A percentile compares a stretch with the other conserved stretches of the same genome.
These are phyloP conservation scores for Deilephila elpenor DNA, from an alignment of 2,888 invertebrate species.

Conservation along the genomic window DNA sequence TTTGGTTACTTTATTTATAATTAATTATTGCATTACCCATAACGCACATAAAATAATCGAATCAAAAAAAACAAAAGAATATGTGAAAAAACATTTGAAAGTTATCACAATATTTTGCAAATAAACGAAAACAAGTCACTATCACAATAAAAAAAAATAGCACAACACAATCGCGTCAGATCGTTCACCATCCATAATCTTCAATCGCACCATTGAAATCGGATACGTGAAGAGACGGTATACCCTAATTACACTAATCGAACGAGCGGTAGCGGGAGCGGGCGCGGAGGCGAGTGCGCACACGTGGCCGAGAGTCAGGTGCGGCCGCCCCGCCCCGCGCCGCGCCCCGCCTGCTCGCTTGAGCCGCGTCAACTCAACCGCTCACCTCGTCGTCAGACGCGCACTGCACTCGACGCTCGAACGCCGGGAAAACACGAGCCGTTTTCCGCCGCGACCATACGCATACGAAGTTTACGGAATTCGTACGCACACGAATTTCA, in stretches of 20 bases:
- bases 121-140: not conserved
- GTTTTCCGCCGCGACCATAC: constrained; percentile 76
- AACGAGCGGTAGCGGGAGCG: constrained; percentile 43
- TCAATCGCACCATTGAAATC: constrained; percentile 73
- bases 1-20: not conserved
- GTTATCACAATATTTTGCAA: not conserved
- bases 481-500: constrained; percentile 61
- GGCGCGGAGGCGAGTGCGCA: constrained; percentile 58
- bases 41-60: not conserved
- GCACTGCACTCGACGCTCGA: constrained; percentile 82
- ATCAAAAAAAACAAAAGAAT: not conserved
- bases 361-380: constrained; percentile 67
- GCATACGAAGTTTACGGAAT: constrained; percentile 72
- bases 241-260: constrained; percentile 67
- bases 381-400: constrained; percentile 76
- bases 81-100: too few species aligned
- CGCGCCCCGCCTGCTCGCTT: constrained; percentile 64
- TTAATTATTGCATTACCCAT: not conserved
- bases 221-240: constrained; percentile 62
- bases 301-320: constrained; percentile 75
- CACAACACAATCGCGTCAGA: constrained; percentile 37
- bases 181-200: constrained; percentile 63
- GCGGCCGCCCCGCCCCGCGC: constrained; percentile 76
- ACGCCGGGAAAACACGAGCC: constrained; percentile 82
- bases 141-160: constrained; percentile 22